Percentiles rank a stretch among this genome's conserved stretches.
These are phyloP conservation scores for Watersipora subatra DNA, from an alignment of 1,140 invertebrate species.

Conservation along the genomic window DNA sequence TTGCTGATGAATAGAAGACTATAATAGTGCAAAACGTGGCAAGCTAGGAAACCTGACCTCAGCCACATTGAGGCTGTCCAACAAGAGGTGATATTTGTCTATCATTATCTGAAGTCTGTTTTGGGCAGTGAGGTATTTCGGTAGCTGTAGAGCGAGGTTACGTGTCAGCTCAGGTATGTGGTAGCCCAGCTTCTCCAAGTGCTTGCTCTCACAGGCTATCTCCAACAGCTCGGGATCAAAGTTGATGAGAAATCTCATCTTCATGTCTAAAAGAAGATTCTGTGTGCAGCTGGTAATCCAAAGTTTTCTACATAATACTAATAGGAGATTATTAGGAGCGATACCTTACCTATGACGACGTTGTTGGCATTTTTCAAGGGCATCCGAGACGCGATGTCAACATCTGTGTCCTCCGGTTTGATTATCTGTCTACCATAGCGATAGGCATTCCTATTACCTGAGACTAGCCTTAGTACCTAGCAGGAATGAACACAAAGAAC, in stretches of 20 bases:
- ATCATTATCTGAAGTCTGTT: conserved; percentile 12
- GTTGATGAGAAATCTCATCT: conserved; percentile 9
- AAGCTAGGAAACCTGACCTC: too few species aligned
- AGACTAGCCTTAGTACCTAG: neutral
- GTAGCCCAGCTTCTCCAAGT: conserved; percentile 52
- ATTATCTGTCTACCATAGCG: neutral
- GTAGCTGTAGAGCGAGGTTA: conserved; percentile 45
- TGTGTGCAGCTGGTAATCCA: too few species aligned
- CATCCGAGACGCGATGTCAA: neutral
- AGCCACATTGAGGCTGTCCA: conserved; percentile 10
- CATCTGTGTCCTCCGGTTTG: neutral
- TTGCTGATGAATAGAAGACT: too few species aligned
- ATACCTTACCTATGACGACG: neutral
- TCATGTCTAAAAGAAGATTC: conserved; percentile 3
- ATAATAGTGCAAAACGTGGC: too few species aligned
- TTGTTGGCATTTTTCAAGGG: neutral
- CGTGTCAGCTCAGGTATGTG: conserved; percentile 47
- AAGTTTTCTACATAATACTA: too few species aligned
- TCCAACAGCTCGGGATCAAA: conserved; percentile 47
- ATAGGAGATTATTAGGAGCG: too few species aligned
- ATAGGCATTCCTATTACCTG: neutral
- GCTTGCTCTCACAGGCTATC: conserved; percentile 45
- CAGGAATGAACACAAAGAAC: too few species aligned
- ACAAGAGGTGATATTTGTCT: conserved; percentile 11
- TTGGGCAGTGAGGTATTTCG: conserved; percentile 6